A percentile compares a stretch with the other conserved stretches of the same genome.
These are phyloP conservation scores for Chitala chitala DNA, from an alignment of 2,113 vertebrate species.

Conservation along the genomic window DNA sequence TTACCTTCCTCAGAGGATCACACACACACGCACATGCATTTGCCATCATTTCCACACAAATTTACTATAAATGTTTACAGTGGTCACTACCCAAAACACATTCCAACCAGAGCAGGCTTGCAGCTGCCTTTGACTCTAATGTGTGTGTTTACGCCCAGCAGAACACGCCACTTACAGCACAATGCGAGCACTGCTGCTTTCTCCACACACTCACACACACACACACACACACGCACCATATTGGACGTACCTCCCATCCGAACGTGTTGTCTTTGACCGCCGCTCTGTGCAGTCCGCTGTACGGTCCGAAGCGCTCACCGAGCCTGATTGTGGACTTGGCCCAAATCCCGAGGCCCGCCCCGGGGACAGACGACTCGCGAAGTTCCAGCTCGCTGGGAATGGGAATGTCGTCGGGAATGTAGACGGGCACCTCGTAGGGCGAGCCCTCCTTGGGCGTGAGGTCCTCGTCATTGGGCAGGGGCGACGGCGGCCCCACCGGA, in stretches of 20 bases:
- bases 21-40: background rate
- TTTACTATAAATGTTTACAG: no score
- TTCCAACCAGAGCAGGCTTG: background rate
- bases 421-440: constrained; percentile 96
- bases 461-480: constrained; percentile 86
- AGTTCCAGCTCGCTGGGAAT: constrained; percentile 92
- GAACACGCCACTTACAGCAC: no score
- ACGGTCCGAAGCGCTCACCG: constrained; percentile 86
- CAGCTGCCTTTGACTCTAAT: no score
- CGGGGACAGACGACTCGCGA: constrained; percentile 90
- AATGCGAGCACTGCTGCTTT: no score
- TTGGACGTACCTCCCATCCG: constrained; percentile 94
- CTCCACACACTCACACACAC: background rate
- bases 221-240: no score
- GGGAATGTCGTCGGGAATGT: constrained; percentile 98
- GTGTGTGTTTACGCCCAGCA: no score
- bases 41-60: background rate
- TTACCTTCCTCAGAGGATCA: constrained; percentile 33
- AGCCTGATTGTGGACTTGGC: constrained; percentile 79
- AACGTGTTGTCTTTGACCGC: constrained; percentile 80
- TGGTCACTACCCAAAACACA: background rate
- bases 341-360: constrained; percentile 93
- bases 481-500: constrained; percentile 77
- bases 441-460: constrained; percentile 97
- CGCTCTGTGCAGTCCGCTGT: constrained; percentile 66